Base-by-base conservation (phyloP, 2,888 invertebrate species). In the Caenorhabditis parvicauda region DNA sequence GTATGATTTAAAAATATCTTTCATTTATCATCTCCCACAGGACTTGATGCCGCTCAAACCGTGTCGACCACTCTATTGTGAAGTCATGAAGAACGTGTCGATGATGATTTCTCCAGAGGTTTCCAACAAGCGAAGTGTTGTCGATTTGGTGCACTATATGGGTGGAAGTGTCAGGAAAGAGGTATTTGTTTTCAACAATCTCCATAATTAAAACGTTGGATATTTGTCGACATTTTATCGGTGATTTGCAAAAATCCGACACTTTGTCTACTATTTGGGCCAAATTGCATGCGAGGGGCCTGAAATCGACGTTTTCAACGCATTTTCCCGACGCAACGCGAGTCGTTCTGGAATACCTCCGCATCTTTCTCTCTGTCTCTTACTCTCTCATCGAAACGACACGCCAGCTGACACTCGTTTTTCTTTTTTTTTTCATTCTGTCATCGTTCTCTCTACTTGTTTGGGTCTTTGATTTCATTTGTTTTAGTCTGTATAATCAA, bases 121-220 rank as follows among this genome's bases (percentile, higher is more conserved):
- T 12, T 19, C 25, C 37, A 55, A 58, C n/a, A 63, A 63, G 25
- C 25, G 48, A 24, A 59, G 59, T 17, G 48, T 63, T 82, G 90
- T 92, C 75, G 89, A 89, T 75, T 86, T 92, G 82, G 90, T 94
- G 75, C 94, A 94, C 85, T 89, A 89, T 82, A 94, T 95, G 94
- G 93, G 93, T 74, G 95, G 94, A 46, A 91, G 91, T 76, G 90
- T 94, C 80, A 87, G 92, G 68, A 63, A 63, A 55, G 63, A 63
- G 47, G 63, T 59, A 25, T 46, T 58, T 51, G 0, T n/a, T 48
- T 38, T 38, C 25, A 37, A 6, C 5, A 22, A 6, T 22, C 5
- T 43, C 22, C 6, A 38, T 4, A 12, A 1, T 12, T 25, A 19
- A 45, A 12, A 2, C n/a, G 1, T 12, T 14, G 14, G n/a, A n/a